These are phyloP conservation scores for Aspidiotus destructor DNA, from an alignment of 2,888 invertebrate species.

Conservation along the genomic window DNA sequence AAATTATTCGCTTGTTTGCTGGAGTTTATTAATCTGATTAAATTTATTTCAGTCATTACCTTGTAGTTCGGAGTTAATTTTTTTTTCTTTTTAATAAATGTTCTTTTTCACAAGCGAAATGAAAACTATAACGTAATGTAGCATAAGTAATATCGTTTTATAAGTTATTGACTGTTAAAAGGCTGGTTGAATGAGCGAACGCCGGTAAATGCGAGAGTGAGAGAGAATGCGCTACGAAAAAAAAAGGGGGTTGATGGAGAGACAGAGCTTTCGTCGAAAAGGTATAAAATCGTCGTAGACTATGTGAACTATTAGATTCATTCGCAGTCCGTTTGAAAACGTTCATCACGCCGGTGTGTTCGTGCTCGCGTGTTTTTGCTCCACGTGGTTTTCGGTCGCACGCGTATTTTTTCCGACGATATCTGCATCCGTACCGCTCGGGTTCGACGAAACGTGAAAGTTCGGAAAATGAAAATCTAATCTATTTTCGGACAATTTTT, in stretches of 20 bases:
- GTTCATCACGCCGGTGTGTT: neutral
- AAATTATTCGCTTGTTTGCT: neutral
- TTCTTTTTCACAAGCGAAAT: neutral
- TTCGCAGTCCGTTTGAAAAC: neutral
- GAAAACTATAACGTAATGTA: neutral
- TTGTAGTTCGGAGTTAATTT: neutral
- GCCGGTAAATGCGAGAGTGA: no score
- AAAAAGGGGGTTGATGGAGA: neutral
- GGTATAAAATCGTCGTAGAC: neutral
- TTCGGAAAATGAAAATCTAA: no score
- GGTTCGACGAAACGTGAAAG: no score
- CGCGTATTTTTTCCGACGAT: no score
- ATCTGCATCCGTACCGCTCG: no score
- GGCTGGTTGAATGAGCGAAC: neutral
- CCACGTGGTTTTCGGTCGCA: neutral
- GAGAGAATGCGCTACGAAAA: no score
- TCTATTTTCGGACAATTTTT: no score
- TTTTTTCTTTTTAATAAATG: neutral
- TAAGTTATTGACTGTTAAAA: neutral
- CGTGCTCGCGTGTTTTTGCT: neutral
- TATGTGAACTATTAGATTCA: neutral
- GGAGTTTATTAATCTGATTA: constrained; percentile 2
- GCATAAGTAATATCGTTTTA: constrained; percentile 1
- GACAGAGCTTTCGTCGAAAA: neutral
- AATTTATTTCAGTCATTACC: neutral